Evolutionary conservation across 2,797 vertebrate genomes (phyloP).

Genomic region (Fratercula arctica): DNA sequence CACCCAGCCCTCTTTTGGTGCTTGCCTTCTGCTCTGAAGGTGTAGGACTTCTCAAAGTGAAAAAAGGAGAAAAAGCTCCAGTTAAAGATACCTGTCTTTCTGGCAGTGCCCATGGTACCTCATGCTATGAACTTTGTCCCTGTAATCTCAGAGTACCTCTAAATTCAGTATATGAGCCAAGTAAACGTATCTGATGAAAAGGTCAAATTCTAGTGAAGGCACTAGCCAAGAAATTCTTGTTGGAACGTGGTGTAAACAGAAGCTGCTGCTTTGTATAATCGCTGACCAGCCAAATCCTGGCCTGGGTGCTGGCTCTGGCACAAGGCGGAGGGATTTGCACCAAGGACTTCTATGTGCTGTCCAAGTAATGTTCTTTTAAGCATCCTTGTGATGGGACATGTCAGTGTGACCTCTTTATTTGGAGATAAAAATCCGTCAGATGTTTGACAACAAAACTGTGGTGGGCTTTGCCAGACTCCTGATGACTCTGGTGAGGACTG

Average conservation of each 20-base stretch:
- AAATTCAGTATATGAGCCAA: background rate
- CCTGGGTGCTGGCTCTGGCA: background rate
- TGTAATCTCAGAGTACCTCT: slow-evolving; percentile 26
- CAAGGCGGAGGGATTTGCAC: background rate
- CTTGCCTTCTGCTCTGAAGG: background rate
- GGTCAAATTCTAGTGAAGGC: slow-evolving; percentile 6
- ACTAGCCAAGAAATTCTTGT: slow-evolving; percentile 16
- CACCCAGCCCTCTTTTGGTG: background rate
- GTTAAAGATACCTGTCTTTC: background rate
- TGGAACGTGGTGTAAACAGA: background rate
- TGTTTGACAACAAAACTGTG: background rate
- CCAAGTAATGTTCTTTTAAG: background rate
- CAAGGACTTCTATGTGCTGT: background rate
- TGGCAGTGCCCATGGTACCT: background rate
- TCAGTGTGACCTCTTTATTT: background rate
- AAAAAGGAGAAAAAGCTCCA: background rate
- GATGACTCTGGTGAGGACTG: background rate
- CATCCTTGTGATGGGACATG: background rate
- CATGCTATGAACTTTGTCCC: background rate
- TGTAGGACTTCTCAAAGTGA: background rate
- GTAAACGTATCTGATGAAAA: slow-evolving; percentile 35
- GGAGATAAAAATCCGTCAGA: background rate
- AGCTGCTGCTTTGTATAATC: background rate
- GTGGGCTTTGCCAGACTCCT: background rate
- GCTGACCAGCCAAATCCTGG: background rate